phyloP scores from a whole-genome alignment of 2,888 invertebrate genomes.

The Brachypalpus laphriformis region DNA sequence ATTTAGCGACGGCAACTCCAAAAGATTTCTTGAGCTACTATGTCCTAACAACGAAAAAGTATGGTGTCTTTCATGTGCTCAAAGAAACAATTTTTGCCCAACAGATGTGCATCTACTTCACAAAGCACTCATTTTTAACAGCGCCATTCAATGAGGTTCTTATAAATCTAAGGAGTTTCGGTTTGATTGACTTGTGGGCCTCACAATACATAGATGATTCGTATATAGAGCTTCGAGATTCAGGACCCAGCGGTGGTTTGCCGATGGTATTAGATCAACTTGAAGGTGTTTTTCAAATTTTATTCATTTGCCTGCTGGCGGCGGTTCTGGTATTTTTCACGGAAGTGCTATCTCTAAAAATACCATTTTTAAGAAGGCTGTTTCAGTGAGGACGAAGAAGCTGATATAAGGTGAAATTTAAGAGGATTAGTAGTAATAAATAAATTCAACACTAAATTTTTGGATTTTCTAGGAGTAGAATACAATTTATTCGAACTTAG shows the following conservation, averaged over 20 bases:
- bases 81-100: constrained; percentile 72
- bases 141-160: constrained; percentile 61
- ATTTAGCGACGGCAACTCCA: constrained; percentile 62
- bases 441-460: too few species aligned
- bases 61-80: constrained; percentile 73
- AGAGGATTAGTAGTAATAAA: too few species aligned
- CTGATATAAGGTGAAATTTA: too few species aligned
- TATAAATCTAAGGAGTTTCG: constrained; percentile 59
- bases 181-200: constrained; percentile 75
- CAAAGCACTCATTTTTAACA: constrained; percentile 75
- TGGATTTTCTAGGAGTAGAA: too few species aligned
- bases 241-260: neutral
- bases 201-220: constrained; percentile 30
- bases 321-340: constrained; percentile 4
- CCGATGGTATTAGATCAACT: constrained; percentile 49
- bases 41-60: constrained; percentile 46
- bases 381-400: too few species aligned
- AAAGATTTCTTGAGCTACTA: constrained; percentile 72
- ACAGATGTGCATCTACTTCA: constrained; percentile 75
- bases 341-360: constrained; percentile 11
- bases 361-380: neutral
- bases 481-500: too few species aligned
- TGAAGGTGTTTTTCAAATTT: constrained; percentile 50
- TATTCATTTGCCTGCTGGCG: neutral
- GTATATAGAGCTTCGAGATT: neutral